A percentile compares a stretch with the other conserved stretches of the same genome.
Conservation (phyloP, 2,113 vertebrate species). For the Peromyscus californicus region DNA sequence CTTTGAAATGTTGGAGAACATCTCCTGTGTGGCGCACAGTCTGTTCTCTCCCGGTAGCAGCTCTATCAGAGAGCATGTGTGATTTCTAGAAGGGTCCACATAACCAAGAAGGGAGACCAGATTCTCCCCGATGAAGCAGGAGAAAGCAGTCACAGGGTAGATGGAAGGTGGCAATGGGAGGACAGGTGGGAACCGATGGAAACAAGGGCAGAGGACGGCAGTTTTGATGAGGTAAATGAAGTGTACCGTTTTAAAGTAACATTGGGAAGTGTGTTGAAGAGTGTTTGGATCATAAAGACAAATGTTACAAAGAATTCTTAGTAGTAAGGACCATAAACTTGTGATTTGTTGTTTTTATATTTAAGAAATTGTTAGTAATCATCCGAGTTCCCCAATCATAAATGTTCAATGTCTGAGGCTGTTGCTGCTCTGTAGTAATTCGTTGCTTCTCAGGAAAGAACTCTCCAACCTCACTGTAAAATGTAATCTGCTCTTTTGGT, state of each 20-base stretch:
- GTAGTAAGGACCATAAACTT: background rate
- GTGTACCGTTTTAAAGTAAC: slow-evolving; percentile 4
- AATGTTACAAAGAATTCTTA: slow-evolving; percentile 10
- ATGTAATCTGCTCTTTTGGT: slow-evolving; percentile 28
- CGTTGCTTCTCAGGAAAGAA: background rate
- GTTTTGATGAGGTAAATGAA: slow-evolving; percentile 27
- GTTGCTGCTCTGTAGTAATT: slow-evolving; percentile 17
- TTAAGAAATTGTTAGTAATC: slow-evolving; percentile 3
- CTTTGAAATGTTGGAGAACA: background rate
- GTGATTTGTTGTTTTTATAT: background rate
- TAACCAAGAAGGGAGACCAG: background rate
- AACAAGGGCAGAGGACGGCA: background rate
- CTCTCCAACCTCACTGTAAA: slow-evolving; percentile 11
- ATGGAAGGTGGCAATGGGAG: background rate
- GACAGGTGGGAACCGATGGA: background rate
- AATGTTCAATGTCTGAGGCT: slow-evolving; percentile 14
- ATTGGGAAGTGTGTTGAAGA: background rate
- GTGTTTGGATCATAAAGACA: background rate
- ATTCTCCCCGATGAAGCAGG: background rate
- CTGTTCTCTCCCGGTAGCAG: background rate
- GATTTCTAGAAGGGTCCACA: slow-evolving; percentile 20
- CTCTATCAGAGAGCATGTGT: background rate
- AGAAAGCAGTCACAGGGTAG: background rate
- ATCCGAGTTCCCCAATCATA: background rate
- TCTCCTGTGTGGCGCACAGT: background rate